phyloP scores from a whole-genome alignment of 2,888 invertebrate species.

The Apotomis betuletana region DNA sequence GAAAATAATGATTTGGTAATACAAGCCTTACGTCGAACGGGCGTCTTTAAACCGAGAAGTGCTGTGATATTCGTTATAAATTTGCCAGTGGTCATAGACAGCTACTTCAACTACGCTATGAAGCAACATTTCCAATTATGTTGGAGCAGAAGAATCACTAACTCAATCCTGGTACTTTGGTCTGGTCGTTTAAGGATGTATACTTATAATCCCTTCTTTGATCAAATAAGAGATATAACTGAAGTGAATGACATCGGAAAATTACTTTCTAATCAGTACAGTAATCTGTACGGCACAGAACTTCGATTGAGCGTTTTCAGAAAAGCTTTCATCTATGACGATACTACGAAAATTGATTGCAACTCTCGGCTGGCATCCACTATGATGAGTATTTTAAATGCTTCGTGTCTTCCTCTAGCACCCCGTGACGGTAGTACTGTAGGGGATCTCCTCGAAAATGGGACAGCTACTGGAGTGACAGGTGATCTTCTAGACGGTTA shows the following conservation, averaged over 20 bases:
- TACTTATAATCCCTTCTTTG: constrained; percentile 79
- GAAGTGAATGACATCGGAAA: constrained; percentile 63
- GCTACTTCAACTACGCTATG: constrained; percentile 69
- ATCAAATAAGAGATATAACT: constrained; percentile 69
- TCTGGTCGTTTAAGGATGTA: constrained; percentile 70
- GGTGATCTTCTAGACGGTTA: constrained; percentile 77
- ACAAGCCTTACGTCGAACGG: constrained; percentile 66
- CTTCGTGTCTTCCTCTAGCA: constrained; percentile 64
- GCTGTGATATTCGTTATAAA: constrained; percentile 73
- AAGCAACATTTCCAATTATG: constrained; percentile 76
- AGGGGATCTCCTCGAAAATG: constrained; percentile 71
- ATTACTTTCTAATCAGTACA: constrained; percentile 60
- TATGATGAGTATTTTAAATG: constrained; percentile 67
- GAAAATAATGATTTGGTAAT: constrained; percentile 67
- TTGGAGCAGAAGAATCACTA: constrained; percentile 80
- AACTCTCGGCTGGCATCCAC: constrained; percentile 63
- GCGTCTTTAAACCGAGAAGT: constrained; percentile 73
- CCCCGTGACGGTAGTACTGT: constrained; percentile 74
- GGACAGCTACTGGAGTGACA: constrained; percentile 76
- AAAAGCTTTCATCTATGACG: constrained; percentile 63
- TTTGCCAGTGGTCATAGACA: constrained; percentile 58
- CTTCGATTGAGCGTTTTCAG: constrained; percentile 70
- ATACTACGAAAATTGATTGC: constrained; percentile 63
- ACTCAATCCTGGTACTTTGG: constrained; percentile 72
- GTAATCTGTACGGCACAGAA: constrained; percentile 65